phyloP scores from a whole-genome alignment of 2,888 invertebrate genomes.

The Caradrina kadenii region DNA sequence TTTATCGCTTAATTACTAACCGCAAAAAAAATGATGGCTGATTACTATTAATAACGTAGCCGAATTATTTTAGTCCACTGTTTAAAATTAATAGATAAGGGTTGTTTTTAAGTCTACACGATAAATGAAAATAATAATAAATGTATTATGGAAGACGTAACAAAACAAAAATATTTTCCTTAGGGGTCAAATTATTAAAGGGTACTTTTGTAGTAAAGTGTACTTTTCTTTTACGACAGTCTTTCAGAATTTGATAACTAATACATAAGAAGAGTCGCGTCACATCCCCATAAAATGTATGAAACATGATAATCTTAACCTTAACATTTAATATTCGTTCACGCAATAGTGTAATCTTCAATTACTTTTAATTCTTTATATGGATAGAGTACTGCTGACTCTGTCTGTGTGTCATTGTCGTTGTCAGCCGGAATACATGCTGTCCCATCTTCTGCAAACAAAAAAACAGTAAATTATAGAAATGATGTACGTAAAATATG shows the following conservation, averaged over 20 bases:
- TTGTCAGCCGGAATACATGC: slow-evolving; percentile 73
- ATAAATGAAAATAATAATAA: not conserved
- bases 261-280: slow-evolving; percentile 14
- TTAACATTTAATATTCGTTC: slow-evolving; percentile 21
- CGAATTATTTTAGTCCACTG: slow-evolving; percentile 1
- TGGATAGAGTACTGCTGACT: slow-evolving; percentile 80
- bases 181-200: too few relatives aligned
- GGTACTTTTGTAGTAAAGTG: slow-evolving; percentile 5
- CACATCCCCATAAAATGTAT: slow-evolving; percentile 1
- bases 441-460: slow-evolving; percentile 68
- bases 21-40: slow-evolving; percentile 31
- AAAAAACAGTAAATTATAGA: slow-evolving; percentile 14
- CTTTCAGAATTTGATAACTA: slow-evolving; percentile 12
- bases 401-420: slow-evolving; percentile 76
- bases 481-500: not conserved
- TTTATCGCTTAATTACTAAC: slow-evolving; percentile 2
- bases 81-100: not conserved
- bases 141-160: not conserved
- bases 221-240: slow-evolving; percentile 27
- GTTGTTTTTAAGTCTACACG: not conserved
- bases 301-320: slow-evolving; percentile 34
- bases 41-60: slow-evolving; percentile 18
- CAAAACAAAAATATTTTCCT: not conserved
- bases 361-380: slow-evolving; percentile 80
- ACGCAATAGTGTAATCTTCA: slow-evolving; percentile 75